These are phyloP conservation scores for Troilus luridus DNA, from an alignment of 2,888 invertebrate genomes.

Conservation along the genomic window DNA sequence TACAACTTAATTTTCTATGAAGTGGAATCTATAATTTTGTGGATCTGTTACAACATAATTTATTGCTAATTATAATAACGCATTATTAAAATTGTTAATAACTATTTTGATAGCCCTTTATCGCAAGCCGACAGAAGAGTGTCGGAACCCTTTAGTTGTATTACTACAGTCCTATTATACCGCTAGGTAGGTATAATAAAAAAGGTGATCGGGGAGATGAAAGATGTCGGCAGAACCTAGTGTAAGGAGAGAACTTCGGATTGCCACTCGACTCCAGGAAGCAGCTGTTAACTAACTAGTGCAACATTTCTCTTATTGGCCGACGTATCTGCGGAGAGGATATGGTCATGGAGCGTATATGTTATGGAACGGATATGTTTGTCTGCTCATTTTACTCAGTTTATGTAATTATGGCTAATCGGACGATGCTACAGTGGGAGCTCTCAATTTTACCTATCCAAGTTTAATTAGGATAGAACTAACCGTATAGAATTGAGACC, in stretches of 20 bases:
- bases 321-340: too few species aligned
- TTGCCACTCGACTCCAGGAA: constrained; percentile 11
- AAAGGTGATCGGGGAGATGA: not conserved
- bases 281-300: constrained; percentile 5
- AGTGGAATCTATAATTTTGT: too few species aligned
- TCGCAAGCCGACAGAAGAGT: not conserved
- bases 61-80: too few species aligned
- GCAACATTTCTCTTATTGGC: not conserved
- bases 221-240: not conserved
- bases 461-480: too few species aligned
- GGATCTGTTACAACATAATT: too few species aligned
- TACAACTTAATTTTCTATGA: too few species aligned
- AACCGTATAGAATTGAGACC: too few species aligned
- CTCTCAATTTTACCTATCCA: too few species aligned
- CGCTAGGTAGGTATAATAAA: not conserved
- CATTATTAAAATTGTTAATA: not conserved
- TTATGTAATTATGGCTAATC: too few species aligned
- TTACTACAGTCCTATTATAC: not conserved
- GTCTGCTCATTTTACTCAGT: too few species aligned
- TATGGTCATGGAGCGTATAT: not conserved
- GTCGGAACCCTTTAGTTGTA: not conserved
- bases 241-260: not conserved
- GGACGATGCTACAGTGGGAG: too few species aligned
- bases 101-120: not conserved
- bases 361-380: not conserved